Evolutionary conservation across 2,888 invertebrate genomes (phyloP), one percentile per base, ranked within the genome.

Genomic region (Salticus scenicus): DNA sequence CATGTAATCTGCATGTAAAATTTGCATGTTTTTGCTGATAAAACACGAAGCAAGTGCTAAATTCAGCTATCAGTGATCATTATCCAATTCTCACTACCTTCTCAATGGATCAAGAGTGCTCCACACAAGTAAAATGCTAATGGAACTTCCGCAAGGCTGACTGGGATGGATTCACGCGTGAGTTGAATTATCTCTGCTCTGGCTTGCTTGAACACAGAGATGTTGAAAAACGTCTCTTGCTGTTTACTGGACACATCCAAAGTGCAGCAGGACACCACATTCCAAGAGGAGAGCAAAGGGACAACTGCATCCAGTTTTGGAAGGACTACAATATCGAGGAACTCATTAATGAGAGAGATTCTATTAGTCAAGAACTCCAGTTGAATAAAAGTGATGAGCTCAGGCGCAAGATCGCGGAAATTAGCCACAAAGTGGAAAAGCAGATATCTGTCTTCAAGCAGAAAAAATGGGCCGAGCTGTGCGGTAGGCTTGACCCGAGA

Each of bases 111-210:
- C n/a, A 28, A 5, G 73, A 73, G 8, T 57, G 30, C 20, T 10
- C 33, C 17, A 12, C 51, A 24, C 75, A 75, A 63, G 24, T 14
- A 8, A 75, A 37, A 7, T 30, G 27, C 12, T 75, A 63, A 1
- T 75, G 75, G 64, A 75, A 75, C 37, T 75, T 75, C 31, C 31
- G 75, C 10, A 75, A 75, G 31, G 75, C 75, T 20, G 57, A 75
- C 63, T 75, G 75, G 75, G 24, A 7, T n/a, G 27, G 20, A 8
- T 75, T 64, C n/a, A 66, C 63, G 17, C n/a, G n/a, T n/a, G n/a
- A n/a, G n/a, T n/a, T n/a, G n/a, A n/a, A n/a, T n/a, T n/a, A n/a
- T n/a, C n/a, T n/a, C n/a, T n/a, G n/a, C n/a, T n/a, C n/a, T n/a
- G n/a, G n/a, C n/a, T n/a, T n/a, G n/a, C n/a, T n/a, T n/a, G n/a